Conservation (phyloP, 2,888 invertebrate species). For the Pardosa pseudoannulata region DNA sequence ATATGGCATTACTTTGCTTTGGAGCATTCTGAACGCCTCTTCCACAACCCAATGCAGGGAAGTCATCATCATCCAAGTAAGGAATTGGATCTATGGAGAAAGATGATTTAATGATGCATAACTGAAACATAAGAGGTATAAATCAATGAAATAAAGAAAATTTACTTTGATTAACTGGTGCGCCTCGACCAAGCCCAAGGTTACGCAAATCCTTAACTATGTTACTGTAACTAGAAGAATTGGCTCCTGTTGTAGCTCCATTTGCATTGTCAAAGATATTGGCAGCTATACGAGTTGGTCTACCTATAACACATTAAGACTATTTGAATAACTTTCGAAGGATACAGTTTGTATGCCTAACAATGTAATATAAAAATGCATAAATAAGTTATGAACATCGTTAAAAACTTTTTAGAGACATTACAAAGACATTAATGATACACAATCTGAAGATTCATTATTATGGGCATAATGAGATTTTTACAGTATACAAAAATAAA, state of each 20-base stretch:
- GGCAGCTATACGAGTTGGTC: neutral
- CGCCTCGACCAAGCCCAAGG: conserved; percentile 22
- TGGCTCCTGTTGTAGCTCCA: neutral
- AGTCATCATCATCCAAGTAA: conserved; percentile 29
- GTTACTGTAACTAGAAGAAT: neutral
- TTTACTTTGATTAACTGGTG: neutral
- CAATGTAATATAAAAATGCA: no score
- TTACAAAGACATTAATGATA: no score
- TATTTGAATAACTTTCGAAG: no score
- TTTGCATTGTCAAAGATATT: neutral
- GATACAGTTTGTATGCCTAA: no score
- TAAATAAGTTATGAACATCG: no score
- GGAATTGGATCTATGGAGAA: neutral
- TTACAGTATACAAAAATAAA: no score
- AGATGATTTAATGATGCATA: neutral
- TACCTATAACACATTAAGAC: neutral
- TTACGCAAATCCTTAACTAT: conserved; percentile 6
- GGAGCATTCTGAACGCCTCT: conserved; percentile 11
- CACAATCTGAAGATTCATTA: no score
- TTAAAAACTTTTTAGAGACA: no score
- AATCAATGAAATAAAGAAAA: neutral
- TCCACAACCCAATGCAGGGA: conserved; percentile 48
- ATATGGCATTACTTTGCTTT: conserved; percentile 4
- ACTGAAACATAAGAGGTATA: no score
- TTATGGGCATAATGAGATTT: no score